These are phyloP conservation scores for Troides aeacus DNA, from an alignment of 2,888 invertebrate genomes.

Conservation along the genomic window DNA sequence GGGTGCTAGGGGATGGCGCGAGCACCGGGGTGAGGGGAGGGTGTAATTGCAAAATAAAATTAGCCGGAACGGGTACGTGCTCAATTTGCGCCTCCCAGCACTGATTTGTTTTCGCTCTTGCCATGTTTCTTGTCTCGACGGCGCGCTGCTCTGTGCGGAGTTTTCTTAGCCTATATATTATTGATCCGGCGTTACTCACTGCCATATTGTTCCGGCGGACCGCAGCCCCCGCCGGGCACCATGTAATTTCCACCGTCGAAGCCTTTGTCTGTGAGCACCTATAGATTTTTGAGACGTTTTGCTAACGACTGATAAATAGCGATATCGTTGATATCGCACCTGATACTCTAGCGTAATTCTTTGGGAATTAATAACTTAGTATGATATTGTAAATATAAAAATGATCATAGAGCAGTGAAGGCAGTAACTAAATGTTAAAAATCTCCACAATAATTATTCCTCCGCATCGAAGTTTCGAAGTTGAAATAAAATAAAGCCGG, in stretches of 20 bases:
- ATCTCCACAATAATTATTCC: conserved; percentile 23
- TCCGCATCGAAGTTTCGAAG: conserved; percentile 17
- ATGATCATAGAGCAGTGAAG: not conserved
- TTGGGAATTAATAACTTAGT: too few relatives aligned
- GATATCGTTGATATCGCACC: too few relatives aligned
- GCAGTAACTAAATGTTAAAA: conserved; percentile 14
- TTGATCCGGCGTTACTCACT: conserved; percentile 63
- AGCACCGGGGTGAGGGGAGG: conserved; percentile 46
- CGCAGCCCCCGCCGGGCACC: conserved; percentile 19
- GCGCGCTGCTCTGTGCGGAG: conserved; percentile 47
- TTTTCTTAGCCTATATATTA: conserved; percentile 77
- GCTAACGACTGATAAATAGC: not conserved
- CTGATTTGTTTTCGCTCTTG: conserved; percentile 78
- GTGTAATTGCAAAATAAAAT: conserved; percentile 81
- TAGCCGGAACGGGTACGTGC: conserved; percentile 80
- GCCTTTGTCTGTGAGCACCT: conserved; percentile 22
- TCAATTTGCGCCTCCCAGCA: conserved; percentile 79
- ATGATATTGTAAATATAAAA: too few relatives aligned
- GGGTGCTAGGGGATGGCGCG: conserved; percentile 36
- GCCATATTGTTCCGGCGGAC: conserved; percentile 60
- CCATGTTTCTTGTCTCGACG: conserved; percentile 48
- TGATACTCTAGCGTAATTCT: too few relatives aligned
- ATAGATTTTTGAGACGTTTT: conserved; percentile 16
- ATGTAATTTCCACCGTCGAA: conserved; percentile 25
- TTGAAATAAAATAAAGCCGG: conserved; percentile 25